These are phyloP conservation scores for Ictidomys tridecemlineatus DNA, from an alignment of 2,113 vertebrate species.

Conservation along the genomic window DNA sequence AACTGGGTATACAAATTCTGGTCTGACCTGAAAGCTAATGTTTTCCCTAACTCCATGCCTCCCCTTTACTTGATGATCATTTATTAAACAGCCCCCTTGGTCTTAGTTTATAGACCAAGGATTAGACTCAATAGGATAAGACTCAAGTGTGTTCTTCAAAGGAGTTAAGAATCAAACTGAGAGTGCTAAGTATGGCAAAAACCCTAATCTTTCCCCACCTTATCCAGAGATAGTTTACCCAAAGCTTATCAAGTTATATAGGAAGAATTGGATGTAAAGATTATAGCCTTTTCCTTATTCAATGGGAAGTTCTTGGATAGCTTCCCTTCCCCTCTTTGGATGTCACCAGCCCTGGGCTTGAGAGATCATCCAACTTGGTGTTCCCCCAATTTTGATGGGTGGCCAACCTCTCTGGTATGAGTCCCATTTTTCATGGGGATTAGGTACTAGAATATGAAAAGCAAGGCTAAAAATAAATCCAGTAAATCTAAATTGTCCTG, in stretches of 20 bases:
- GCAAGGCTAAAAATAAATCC: neutral
- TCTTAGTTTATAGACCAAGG: neutral
- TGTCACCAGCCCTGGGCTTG: neutral
- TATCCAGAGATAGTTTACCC: neutral
- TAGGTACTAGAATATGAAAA: neutral
- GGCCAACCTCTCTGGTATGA: neutral
- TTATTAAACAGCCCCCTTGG: neutral
- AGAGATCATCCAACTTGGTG: neutral
- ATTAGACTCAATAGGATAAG: neutral
- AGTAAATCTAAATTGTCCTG: neutral
- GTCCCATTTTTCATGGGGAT: neutral
- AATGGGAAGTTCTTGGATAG: neutral
- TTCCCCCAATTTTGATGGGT: neutral
- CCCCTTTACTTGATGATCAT: neutral
- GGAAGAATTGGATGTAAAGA: neutral
- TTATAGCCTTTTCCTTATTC: neutral
- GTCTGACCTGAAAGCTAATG: neutral
- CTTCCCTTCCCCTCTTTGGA: neutral
- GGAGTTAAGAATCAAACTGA: neutral
- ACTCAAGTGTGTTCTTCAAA: neutral
- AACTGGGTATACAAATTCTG: neutral
- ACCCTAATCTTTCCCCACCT: neutral
- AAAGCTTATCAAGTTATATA: neutral
- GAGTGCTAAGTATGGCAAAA: neutral
- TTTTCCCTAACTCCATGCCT: neutral